Base-by-base conservation (phyloP, 64 coral and sea anemone species). In the Montipora capricornis region DNA sequence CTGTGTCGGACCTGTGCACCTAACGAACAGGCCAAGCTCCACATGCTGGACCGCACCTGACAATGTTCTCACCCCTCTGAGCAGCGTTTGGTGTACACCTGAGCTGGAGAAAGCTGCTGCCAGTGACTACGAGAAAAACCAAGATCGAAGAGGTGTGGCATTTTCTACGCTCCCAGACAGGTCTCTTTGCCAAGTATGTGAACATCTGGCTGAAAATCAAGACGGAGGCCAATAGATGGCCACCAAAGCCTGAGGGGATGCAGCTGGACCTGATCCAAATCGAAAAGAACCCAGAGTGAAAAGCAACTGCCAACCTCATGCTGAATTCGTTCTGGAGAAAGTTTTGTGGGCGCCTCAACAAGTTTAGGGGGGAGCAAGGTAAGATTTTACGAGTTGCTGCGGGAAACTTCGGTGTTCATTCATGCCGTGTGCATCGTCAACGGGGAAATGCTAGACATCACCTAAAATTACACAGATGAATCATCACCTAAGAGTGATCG, bases 261-360 rank as follows among this genome's bases (percentile, higher is more conserved):
- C 7, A 45, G 7, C 13, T 89, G 20, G 47, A 46, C 3, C n/a
- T 1, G 1, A 1, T 1, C 7, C 22, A 78, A 0, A 89, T 76
- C 17, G 8, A 55, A 15, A 74, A 89, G 2, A 89, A 89, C 20
- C 49, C 74, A 16, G 74, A 50, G 0, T 50, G 8, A 9, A 10
- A 74, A 48, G 29, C 73, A 0, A 4, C 77, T 4, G 51, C n/a
- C 3, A 89, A 37, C 2, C 37, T 37, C 37, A 37, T 78, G 87
- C 14, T 61, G 8, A 89, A 78, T 7, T 37, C 47, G 11, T 51
- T 89, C 9, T 89, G 52, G 50, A 20, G 73, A 3, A 84, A 84
- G 20, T 89, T 10, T 64, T 75, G 73, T 0, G 49, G 61, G 16
- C 11, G 20, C 2, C 14, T 8, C 19, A 61, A 61, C 87, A 48